Percentiles rank a stretch among this genome's conserved stretches.
phyloP scores from a whole-genome alignment of 2,113 vertebrate genomes.

The Daubentonia madagascariensis region DNA sequence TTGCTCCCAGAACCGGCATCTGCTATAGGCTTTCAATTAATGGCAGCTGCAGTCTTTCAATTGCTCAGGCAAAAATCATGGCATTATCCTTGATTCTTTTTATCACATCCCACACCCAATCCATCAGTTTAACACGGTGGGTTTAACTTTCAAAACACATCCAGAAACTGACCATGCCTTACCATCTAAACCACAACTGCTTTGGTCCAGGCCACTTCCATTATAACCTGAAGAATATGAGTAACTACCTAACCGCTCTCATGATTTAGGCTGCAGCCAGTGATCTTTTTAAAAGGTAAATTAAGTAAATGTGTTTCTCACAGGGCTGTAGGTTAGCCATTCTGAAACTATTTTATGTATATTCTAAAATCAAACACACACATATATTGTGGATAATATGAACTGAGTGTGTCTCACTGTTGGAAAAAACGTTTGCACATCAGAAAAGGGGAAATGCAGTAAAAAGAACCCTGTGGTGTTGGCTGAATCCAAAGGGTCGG shows the following conservation, averaged over 20 bases:
- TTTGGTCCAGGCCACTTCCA: too few relatives aligned
- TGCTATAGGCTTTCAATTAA: not conserved
- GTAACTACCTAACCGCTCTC: not conserved
- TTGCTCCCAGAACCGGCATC: not conserved
- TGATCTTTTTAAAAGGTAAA: not conserved
- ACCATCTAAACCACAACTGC: not conserved
- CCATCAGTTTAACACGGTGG: not conserved
- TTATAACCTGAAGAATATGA: not conserved
- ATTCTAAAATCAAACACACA: not conserved
- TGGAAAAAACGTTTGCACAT: not conserved
- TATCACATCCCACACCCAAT: not conserved
- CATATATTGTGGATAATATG: not conserved
- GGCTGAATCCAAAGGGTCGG: not conserved
- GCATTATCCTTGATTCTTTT: not conserved
- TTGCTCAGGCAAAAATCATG: not conserved
- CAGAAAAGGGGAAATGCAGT: not conserved
- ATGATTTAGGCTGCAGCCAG: not conserved
- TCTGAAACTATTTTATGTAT: not conserved
- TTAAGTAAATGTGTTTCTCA: not conserved
- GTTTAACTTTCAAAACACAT: not conserved
- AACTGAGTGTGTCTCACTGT: not conserved
- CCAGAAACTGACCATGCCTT: not conserved
- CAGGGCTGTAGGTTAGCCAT: not conserved
- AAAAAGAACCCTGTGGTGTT: not conserved
- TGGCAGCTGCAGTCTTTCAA: not conserved